These are phyloP conservation scores for Pholis gunnellus DNA, from an alignment of 2,113 vertebrate genomes.

Conservation along the genomic window DNA sequence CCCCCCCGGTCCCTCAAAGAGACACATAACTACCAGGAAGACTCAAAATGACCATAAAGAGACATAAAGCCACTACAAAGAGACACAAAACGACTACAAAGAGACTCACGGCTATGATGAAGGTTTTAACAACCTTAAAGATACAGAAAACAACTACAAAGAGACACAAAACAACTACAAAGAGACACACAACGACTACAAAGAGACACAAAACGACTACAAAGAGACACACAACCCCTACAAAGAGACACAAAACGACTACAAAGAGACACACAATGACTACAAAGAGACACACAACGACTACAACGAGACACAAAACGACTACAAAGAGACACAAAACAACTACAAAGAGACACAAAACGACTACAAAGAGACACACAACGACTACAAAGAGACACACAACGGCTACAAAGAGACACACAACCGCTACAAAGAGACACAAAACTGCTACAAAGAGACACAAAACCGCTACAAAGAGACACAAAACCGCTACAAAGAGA, in stretches of 20 bases:
- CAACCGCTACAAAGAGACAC: not conserved
- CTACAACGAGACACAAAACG: not conserved
- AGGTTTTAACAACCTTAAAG: no score
- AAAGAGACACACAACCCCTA: no score
- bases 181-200: not conserved
- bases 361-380: not conserved
- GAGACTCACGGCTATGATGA: no score
- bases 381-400: not conserved
- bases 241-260: not conserved
- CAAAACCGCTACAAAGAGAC: not conserved
- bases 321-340: no score
- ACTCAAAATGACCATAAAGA: not conserved
- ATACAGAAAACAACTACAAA: not conserved
- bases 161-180: no score
- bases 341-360: not conserved
- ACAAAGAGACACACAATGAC: no score
- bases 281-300: not conserved
- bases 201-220: not conserved
- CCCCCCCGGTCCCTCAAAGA: not conserved
- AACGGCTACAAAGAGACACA: not conserved
- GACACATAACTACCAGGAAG: not conserved
- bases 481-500: no score
- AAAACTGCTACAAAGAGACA: not conserved
- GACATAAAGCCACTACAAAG: not conserved
- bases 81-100: not conserved